phyloP scores from a whole-genome alignment of 2,888 invertebrate genomes.

The Operophtera brumata region DNA sequence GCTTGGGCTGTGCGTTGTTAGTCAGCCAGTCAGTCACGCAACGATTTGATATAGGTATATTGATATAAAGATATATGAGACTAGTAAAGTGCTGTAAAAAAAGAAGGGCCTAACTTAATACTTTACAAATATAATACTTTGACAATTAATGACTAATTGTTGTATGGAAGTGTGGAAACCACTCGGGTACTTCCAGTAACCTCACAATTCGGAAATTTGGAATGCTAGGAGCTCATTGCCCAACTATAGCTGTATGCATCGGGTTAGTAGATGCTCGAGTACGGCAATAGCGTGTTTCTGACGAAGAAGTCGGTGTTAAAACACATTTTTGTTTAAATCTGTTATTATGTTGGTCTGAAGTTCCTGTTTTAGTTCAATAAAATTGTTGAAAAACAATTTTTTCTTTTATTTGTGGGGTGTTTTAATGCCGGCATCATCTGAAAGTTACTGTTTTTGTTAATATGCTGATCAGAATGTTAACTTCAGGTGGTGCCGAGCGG shows the following conservation, averaged over 20 bases:
- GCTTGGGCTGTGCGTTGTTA: too few relatives aligned
- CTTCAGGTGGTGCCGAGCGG: conserved; percentile 64
- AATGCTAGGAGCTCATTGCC: too few relatives aligned
- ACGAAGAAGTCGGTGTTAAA: conserved; percentile 70
- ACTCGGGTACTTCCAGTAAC: too few relatives aligned
- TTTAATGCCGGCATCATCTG: conserved; percentile 76
- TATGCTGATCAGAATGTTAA: conserved; percentile 29
- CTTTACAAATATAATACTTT: too few relatives aligned
- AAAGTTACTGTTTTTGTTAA: conserved; percentile 4
- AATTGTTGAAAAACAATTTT: conserved; percentile 40
- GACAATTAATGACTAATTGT: too few relatives aligned
- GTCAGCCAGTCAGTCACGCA: too few relatives aligned
- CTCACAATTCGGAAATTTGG: too few relatives aligned
- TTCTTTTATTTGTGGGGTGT: conserved; percentile 46
- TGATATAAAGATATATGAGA: too few relatives aligned
- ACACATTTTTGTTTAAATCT: conserved; percentile 43
- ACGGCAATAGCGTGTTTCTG: background rate
- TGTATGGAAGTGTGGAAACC: too few relatives aligned
- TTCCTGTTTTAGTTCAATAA: conserved; percentile 47
- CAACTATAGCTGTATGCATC: conserved; percentile 10
- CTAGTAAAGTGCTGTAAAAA: too few relatives aligned
- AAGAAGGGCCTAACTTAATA: too few relatives aligned
- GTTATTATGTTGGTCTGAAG: conserved; percentile 37
- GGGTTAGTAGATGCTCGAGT: background rate
- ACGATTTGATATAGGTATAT: too few relatives aligned